Evolutionary conservation across 2,888 invertebrate genomes (phyloP), one percentile per base, ranked within the genome.

Genomic region (Drosophila histrio): DNA sequence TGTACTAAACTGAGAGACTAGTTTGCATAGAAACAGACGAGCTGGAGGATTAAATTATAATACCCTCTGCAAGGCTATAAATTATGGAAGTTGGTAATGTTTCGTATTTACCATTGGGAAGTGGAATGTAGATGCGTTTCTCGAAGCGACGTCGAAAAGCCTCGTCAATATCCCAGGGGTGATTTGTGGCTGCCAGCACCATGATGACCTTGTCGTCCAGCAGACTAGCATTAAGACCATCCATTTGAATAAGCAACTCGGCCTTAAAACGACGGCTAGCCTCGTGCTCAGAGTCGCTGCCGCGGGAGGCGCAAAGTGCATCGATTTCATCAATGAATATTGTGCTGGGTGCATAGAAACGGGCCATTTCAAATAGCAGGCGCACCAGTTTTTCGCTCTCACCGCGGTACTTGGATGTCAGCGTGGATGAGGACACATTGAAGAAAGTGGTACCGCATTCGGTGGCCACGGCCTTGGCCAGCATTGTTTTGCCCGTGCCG

Each of bases 291-390:
- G 96, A 95, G 83, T 96, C 96, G 0, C 95, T 95, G 8, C 97
- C 97, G 59, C 97, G 93, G 65, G 95, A 94, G 4, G 96, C 96
- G 84, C 97, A 97, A 53, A 97, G 91, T 0, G 97, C 96, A 91
- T 97, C 97, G 72, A 97, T 97, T 91, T 97, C 97, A 90, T 97
- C 97, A 58, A 97, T 95, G 89, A 97, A 97, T 82, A 97, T 97
- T 11, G 97, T 97, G 87, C 96, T 96, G 0, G 97, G 97, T 1
- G 97, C 96, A 92, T 97, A 95, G 91, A 96, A 96, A 4, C 96
- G 93, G 0, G 97, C 97, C 96, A 97, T 97, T 92, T 97, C 96
- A 90, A 97, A 97, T 1, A 97, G 93, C 15, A 97, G 92, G 21
- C 96, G 93, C 26, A 97, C 96, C 6, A 97, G 93, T 90, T 97